Percentiles rank a stretch among this genome's conserved stretches.
Evolutionary conservation across 2,113 vertebrate genomes (phyloP).

Genomic region (Empidonax traillii): DNA sequence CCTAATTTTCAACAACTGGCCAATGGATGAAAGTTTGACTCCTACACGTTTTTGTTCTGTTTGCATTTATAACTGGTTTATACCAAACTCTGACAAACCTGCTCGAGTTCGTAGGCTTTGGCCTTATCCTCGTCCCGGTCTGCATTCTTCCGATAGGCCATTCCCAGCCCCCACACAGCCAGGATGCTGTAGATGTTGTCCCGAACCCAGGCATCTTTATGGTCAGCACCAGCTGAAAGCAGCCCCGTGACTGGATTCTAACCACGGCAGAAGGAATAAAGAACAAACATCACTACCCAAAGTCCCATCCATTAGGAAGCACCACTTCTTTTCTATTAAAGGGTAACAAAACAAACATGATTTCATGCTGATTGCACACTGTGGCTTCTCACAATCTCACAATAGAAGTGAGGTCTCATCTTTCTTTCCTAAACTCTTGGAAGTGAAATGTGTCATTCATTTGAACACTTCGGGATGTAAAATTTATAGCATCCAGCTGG

Average conservation of each 20-base stretch:
- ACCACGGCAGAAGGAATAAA: neutral
- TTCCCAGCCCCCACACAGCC: constrained; percentile 94
- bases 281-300: neutral
- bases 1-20: neutral
- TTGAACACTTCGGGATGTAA: neutral
- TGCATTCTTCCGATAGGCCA: constrained; percentile 98
- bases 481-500: neutral
- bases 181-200: constrained; percentile 97
- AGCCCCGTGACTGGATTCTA: constrained; percentile 95
- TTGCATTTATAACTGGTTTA: neutral
- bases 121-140: constrained; percentile 98
- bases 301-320: neutral
- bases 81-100: constrained; percentile 70
- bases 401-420: neutral
- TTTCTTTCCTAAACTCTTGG: neutral
- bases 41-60: neutral
- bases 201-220: constrained; percentile 95
- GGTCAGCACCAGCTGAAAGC: constrained; percentile 86
- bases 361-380: neutral
- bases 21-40: rapidly evolving
- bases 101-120: constrained; percentile 96
- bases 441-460: neutral
- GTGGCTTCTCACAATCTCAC: rapidly evolving
- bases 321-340: neutral
- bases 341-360: neutral